These are phyloP conservation scores for Pteronotus mesoamericanus DNA, from an alignment of 2,797 vertebrate species.

Conservation along the genomic window DNA sequence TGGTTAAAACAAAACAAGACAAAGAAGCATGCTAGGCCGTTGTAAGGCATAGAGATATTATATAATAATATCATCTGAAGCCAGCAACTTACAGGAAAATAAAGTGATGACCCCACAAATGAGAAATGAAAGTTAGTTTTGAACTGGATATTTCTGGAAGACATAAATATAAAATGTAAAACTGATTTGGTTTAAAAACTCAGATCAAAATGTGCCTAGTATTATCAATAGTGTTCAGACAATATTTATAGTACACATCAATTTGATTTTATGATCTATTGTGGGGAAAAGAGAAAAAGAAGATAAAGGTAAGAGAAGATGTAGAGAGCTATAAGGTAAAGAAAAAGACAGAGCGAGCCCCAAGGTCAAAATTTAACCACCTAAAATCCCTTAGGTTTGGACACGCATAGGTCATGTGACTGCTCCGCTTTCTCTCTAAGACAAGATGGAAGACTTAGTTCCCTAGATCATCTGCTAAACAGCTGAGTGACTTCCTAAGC, in stretches of 20 bases:
- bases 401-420: not conserved
- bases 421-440: not conserved
- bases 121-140: not conserved
- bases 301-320: not conserved
- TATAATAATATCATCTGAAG: not conserved
- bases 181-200: constrained; percentile 12
- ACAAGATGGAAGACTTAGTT: not conserved
- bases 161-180: not conserved
- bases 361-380: not conserved
- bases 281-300: not conserved
- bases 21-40: not conserved
- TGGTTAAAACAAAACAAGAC: not conserved
- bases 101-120: not conserved
- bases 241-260: not conserved
- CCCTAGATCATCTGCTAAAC: not conserved
- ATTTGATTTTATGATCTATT: not conserved
- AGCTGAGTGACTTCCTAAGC: not conserved
- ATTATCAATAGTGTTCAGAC: not conserved
- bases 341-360: not conserved
- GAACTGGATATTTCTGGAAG: not conserved
- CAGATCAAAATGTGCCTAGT: not conserved
- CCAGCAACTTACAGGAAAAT: not conserved
- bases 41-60: not conserved
- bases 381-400: not conserved
- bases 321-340: not conserved